Percentiles rank a stretch among this genome's conserved stretches.
phyloP scores from a whole-genome alignment of 2,888 invertebrate species.

The Hyles lineata region DNA sequence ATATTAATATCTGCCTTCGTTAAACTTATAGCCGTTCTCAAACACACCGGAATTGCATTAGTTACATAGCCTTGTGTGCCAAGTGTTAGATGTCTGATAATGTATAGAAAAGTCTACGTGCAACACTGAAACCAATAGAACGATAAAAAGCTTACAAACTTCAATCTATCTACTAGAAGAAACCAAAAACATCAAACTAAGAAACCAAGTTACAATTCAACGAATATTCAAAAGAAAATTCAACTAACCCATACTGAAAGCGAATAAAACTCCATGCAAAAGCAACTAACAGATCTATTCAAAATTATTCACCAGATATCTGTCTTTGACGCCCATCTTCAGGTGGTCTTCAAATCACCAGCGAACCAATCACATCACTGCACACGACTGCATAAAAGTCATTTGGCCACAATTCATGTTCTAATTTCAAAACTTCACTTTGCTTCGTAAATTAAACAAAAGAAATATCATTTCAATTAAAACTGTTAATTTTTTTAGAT shows the following conservation, averaged over 20 bases:
- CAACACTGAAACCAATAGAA: neutral
- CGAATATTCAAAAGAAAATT: neutral
- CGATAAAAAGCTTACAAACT: neutral
- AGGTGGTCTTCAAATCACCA: neutral
- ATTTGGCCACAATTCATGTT: too few relatives aligned
- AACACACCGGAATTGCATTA: too few relatives aligned
- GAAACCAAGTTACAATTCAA: neutral
- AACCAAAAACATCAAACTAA: neutral
- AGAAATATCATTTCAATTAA: neutral
- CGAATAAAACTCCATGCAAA: neutral
- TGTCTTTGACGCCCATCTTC: constrained; percentile 72
- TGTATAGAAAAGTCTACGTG: too few relatives aligned
- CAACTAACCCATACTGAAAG: neutral
- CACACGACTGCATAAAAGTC: neutral
- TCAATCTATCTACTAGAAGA: neutral
- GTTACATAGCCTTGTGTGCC: too few relatives aligned
- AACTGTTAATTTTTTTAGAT: neutral
- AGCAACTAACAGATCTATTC: constrained; percentile 30
- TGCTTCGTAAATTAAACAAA: neutral
- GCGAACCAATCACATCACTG: neutral
- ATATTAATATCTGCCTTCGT: too few relatives aligned
- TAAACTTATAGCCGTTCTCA: too few relatives aligned
- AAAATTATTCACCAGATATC: constrained; percentile 67
- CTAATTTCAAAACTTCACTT: neutral
- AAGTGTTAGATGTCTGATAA: too few relatives aligned